Base-by-base conservation (phyloP, 2,113 vertebrate genomes). In the Gallinago media region DNA sequence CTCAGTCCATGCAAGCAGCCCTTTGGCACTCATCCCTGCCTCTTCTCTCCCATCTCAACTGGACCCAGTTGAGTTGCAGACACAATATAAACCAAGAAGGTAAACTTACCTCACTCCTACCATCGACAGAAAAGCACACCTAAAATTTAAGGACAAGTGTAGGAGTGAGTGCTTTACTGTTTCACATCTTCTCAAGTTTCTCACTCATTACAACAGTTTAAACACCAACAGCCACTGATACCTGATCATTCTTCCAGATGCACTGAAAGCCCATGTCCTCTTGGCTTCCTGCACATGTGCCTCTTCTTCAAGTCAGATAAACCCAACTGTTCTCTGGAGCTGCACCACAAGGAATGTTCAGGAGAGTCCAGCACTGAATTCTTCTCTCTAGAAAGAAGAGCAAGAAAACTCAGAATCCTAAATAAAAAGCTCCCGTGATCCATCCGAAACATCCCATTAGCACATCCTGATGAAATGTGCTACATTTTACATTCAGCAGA, bases 191-290 rank as follows among this genome's bases (percentile, higher is more conserved):
- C 63, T 11, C n/a, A 70, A 26, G 70, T 26, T 91, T 47, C 75
- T 59, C 50, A 32, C n/a, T 8, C 11, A 40, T 23, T 54, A 12
- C 42, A 58, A 15, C 1, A 0, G 12, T 15, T 44, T 5, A 8
- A 87, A 40, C 16, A 6, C 8, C 52, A 67, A 5, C 27, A 65
- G 0, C 12, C 66, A 42, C 62, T 29, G n/a, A 12, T 97, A 97
- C 97, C 96, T 97, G 93, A 79, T 89, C 95, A 96, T 97, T 92
- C 59, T 46, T 74, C 67, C 95, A 96, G 90, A 29, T 3, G 80
- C 63, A 76, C 70, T 82, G 95, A 89, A 92, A 91, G 95, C 95
- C 96, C 96, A 97, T 96, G 94, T 97, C 96, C 96, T 95, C 91
- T 16, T 52, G 89, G 62, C 77, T 91, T 36, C 7, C 74, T 88